Evolutionary conservation across 2,113 vertebrate species (phyloP).

Genomic region (Anoura caudifer): DNA sequence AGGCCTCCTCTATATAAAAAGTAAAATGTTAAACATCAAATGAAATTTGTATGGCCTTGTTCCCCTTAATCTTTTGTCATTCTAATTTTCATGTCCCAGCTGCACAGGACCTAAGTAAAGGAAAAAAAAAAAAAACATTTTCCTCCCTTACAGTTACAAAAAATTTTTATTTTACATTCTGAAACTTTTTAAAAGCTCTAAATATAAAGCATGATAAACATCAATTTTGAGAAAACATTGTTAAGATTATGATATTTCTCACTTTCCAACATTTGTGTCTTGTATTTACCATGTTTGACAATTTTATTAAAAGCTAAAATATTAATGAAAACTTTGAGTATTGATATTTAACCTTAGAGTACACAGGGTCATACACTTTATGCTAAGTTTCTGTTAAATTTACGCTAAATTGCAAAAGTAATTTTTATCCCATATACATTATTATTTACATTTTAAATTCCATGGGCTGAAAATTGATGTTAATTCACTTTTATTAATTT

Average conservation of each 20-base stretch:
- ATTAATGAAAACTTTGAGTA: not conserved
- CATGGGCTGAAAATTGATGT: not conserved
- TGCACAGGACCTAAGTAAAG: not conserved
- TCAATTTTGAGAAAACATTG: not conserved
- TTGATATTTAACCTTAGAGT: not conserved
- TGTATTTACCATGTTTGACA: not conserved
- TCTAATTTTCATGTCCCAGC: not conserved
- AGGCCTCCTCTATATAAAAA: not conserved
- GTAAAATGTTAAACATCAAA: not conserved
- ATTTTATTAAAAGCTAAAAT: slow-evolving; percentile 35
- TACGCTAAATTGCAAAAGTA: slow-evolving; percentile 13
- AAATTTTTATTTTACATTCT: not conserved
- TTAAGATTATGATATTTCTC: not conserved
- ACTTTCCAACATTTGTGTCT: not conserved
- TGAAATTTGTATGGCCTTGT: not conserved
- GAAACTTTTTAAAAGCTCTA: slow-evolving; percentile 1
- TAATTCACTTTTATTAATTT: not conserved
- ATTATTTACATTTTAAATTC: not conserved
- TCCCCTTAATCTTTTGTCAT: not conserved
- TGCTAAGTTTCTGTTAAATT: slow-evolving; percentile 3
- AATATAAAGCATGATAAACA: not conserved
- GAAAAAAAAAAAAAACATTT: not conserved
- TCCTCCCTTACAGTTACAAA: not conserved
- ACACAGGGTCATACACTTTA: not conserved
- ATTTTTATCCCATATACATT: not conserved